Conservation (phyloP, 1,140 invertebrate genomes). For the Cydia strobilella region DNA sequence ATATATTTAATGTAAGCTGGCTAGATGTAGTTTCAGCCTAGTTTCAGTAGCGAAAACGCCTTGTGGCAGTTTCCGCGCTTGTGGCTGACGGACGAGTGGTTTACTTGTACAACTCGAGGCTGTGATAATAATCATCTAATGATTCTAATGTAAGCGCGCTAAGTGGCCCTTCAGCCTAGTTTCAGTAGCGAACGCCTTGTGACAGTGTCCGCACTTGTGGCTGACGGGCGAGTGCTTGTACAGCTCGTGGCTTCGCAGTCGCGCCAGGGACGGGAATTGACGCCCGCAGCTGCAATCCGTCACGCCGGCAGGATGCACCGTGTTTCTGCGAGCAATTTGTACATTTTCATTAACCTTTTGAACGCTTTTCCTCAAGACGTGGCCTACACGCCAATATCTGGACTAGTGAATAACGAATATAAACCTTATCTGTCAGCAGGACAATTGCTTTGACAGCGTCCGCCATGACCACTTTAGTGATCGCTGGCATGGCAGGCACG, state of each 20-base stretch:
- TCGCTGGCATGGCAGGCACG: no score
- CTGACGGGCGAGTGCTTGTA: conserved; percentile 51
- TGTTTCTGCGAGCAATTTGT: conserved; percentile 34
- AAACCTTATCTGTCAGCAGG: no score
- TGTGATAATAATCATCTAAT: no score
- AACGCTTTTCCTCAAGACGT: no score
- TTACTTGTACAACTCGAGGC: no score
- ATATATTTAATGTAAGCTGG: no score
- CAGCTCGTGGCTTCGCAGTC: conserved; percentile 55
- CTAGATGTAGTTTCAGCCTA: conserved; percentile 37
- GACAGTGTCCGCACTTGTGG: conserved; percentile 47
- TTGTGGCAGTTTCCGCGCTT: conserved; percentile 51
- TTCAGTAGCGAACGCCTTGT: conserved; percentile 51
- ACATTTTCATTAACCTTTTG: neutral
- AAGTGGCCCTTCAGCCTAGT: conserved; percentile 37
- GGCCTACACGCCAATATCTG: no score
- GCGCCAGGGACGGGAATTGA: conserved; percentile 51
- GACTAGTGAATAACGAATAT: no score
- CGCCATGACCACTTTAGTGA: no score
- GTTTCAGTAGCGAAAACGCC: conserved; percentile 46
- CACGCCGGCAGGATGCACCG: conserved; percentile 49
- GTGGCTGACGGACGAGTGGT: no score
- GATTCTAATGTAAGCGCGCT: no score
- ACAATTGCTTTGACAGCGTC: no score
- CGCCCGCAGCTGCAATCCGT: conserved; percentile 50